Base-by-base conservation (phyloP, 1,140 invertebrate genomes). In the Sitophilus oryzae region DNA sequence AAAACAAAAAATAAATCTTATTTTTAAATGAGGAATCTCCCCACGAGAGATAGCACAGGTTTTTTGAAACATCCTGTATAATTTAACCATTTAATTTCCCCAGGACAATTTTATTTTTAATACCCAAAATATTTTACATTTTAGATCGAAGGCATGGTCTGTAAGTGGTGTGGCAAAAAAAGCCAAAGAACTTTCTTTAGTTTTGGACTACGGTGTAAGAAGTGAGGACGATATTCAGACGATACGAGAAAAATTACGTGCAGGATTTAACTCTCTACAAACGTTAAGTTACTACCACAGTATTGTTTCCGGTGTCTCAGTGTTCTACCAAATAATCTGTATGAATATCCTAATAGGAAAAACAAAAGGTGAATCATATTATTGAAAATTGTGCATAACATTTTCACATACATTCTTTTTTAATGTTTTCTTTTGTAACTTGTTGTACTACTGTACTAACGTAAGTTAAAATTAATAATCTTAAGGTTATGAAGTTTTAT, bases 281-380 rank as follows among this genome's bases (percentile, higher is more conserved):
- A 37, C 63, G 54, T 50, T 66, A 3, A 20, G 50, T 0, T 22
- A 38, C 1, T 69, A 62, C 35, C 80, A 83, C 54, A 60, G 57
- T n/a, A 5, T 49, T 2, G 72, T 72, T 0, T 74, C 73, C 1
- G 52, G 63, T 10, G 72, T 70, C 0, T 79, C 77, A 42, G 66
- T 77, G 4, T 65, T 71, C n/a, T 34, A 20, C 3, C 8, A 45
- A 16, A 10, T 21, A 35, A 53, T 40, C 5, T 15, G 5, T 5
- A 40, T 40, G 38, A 40, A 22, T 15, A 44, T 51, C 18, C 37
- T 38, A 18, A 40, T 35, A 16, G 11, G 14, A 41, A 36, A 36
- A 37, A 18, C 6, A 10, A 15, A 34, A 47, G 22, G 23, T 35
- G 15, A 16, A 25, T 20, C 18, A 21, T 20, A 38, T 8, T 20